Conservation (phyloP, 2,888 invertebrate genomes). For the Drosophila prolongata region DNA sequence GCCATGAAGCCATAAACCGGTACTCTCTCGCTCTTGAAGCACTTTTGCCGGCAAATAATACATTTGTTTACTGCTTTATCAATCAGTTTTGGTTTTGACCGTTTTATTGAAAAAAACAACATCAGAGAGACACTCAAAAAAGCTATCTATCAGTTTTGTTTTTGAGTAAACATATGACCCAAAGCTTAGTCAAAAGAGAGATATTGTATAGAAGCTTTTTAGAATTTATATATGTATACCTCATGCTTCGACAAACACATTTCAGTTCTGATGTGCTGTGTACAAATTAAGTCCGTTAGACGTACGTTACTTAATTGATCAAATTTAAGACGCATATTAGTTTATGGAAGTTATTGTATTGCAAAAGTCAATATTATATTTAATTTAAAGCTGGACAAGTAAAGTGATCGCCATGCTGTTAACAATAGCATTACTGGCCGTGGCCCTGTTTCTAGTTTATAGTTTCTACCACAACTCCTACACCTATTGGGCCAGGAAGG, state of each 20-base stretch:
- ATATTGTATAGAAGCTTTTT: background rate
- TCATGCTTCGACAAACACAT: background rate
- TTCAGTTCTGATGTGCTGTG: background rate
- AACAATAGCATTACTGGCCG: constrained; percentile 49
- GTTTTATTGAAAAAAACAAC: background rate
- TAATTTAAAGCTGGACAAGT: background rate
- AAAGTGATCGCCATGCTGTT: constrained; percentile 26
- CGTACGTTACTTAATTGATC: background rate
- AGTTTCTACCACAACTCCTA: constrained; percentile 45
- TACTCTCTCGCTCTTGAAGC: background rate
- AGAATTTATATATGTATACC: background rate
- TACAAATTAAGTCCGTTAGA: too few species aligned
- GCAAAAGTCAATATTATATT: too few species aligned
- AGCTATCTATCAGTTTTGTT: background rate
- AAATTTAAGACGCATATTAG: background rate
- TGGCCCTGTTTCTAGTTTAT: constrained; percentile 36
- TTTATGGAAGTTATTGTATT: too few species aligned
- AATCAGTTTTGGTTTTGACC: constrained; percentile 10
- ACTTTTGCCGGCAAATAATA: constrained; percentile 1
- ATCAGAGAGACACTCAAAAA: background rate
- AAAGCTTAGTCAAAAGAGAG: background rate
- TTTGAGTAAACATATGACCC: too few species aligned
- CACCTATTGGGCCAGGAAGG: constrained; percentile 66
- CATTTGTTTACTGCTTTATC: background rate
- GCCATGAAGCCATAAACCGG: background rate